These are phyloP conservation scores for Podilymbus podiceps DNA, from an alignment of 2,113 vertebrate genomes.

Conservation along the genomic window DNA sequence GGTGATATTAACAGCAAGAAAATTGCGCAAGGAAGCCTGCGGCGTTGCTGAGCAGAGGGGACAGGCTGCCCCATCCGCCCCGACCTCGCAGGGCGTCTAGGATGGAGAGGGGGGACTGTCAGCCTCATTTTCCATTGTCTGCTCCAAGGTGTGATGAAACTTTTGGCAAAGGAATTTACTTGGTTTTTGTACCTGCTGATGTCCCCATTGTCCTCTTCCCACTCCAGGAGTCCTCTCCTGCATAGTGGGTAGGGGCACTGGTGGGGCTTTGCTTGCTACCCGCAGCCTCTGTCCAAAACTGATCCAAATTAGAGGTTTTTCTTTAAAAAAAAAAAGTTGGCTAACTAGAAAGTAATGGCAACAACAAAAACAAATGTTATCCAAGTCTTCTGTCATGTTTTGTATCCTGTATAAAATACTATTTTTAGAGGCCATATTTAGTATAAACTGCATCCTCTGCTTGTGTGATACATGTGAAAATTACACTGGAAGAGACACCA, in stretches of 20 bases:
- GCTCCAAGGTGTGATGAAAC: not conserved
- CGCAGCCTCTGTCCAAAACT: not conserved
- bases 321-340: not conserved
- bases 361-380: not conserved
- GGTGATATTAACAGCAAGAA: not conserved
- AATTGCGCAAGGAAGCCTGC: not conserved
- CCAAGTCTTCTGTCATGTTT: not conserved
- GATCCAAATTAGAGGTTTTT: not conserved
- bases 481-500: not conserved
- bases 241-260: accelerated
- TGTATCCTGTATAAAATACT: not conserved
- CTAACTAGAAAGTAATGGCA: not conserved
- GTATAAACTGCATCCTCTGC: not conserved
- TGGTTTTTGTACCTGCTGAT: not conserved
- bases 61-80: not conserved
- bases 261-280: not conserved
- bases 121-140: not conserved
- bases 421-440: not conserved
- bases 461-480: not conserved
- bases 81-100: accelerated
- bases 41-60: not conserved
- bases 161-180: not conserved
- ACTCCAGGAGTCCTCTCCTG: not conserved
- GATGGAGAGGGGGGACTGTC: no score
- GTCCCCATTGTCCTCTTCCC: not conserved